Base-by-base conservation (phyloP, 2,888 invertebrate genomes). In the Microdon myrmicae region DNA sequence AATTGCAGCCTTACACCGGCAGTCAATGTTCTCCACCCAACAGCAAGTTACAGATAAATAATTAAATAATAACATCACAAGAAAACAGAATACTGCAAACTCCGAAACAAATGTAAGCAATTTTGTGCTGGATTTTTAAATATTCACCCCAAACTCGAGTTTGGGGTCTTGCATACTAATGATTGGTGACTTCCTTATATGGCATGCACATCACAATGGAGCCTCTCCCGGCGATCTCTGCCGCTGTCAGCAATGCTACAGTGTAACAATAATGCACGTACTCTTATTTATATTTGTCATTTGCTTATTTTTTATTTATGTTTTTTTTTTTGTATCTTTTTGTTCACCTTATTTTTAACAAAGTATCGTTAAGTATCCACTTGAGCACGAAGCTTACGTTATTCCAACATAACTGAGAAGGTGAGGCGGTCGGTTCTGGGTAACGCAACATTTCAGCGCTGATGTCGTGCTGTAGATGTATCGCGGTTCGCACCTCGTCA, bases 131-230 rank as follows among this genome's bases (percentile, higher is more conserved):
- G 47, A 45, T 45, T 64, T 55, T 64, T 31, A 48, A 60, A 54
- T n/a, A n/a, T 60, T 60, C 61, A 44, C 60, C 38, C 49, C 60
- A 51, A 64, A 56, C 45, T 56, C 38, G 9, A 25, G 43, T 2
- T 35, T 51, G 34, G 32, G 20, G 45, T 45, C 51, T 47, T 51
- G 64, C 49, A 64, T 64, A 64, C 64, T 64, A 64, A 64, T 64
- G n/a, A 4, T 22, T 17, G 25, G 48, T 51, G 41, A 22, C 41
- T 51, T 56, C 64, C 64, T 64, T 51, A 64, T 64, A 64, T 12
- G 64, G 64, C 45, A 64, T 64, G 64, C 64, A 56, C 47, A 64
- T 64, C 56, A 64, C 64, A 64, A 56, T 56, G 56, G 29, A 47
- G 31, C n/a, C n/a, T 51, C 56, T 45, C 49, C 56, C 59, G 34